These are phyloP conservation scores for Tangara arthus DNA, from an alignment of 2,797 vertebrate genomes.

Conservation along the genomic window DNA sequence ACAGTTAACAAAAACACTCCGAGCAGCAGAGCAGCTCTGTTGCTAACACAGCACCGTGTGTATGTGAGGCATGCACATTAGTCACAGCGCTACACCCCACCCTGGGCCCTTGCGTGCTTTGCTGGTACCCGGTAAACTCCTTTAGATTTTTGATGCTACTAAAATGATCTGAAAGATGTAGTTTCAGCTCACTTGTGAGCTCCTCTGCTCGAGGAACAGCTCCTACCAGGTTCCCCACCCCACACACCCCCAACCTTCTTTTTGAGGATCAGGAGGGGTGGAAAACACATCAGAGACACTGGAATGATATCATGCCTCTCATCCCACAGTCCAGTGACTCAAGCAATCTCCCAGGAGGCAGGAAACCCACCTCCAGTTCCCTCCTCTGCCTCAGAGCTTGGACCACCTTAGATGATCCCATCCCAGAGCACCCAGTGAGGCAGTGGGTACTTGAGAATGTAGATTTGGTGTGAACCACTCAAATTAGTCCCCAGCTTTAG, in stretches of 20 bases:
- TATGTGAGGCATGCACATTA: background rate
- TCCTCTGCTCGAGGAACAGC: background rate
- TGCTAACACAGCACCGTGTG: background rate
- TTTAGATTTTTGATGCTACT: background rate
- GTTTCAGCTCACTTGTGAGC: background rate
- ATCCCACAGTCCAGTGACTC: background rate
- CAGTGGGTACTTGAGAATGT: background rate
- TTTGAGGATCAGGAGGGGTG: background rate
- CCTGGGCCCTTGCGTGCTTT: background rate
- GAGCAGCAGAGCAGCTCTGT: background rate
- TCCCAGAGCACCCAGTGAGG: background rate
- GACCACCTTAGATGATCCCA: background rate
- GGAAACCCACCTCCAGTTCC: background rate
- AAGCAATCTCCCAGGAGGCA: background rate
- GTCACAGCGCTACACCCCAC: background rate
- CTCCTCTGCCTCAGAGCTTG: background rate
- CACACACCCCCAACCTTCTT: background rate
- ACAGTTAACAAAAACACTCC: slow-evolving; percentile 1
- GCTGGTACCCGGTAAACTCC: accelerated
- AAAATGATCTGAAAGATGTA: accelerated
- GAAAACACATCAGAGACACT: background rate
- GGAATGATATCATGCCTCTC: background rate
- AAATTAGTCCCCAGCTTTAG: background rate
- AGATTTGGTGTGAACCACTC: background rate
- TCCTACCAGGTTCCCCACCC: background rate